These are phyloP conservation scores for Lasioglossum leucozonium DNA, from an alignment of 2,888 invertebrate genomes.

Conservation along the genomic window DNA sequence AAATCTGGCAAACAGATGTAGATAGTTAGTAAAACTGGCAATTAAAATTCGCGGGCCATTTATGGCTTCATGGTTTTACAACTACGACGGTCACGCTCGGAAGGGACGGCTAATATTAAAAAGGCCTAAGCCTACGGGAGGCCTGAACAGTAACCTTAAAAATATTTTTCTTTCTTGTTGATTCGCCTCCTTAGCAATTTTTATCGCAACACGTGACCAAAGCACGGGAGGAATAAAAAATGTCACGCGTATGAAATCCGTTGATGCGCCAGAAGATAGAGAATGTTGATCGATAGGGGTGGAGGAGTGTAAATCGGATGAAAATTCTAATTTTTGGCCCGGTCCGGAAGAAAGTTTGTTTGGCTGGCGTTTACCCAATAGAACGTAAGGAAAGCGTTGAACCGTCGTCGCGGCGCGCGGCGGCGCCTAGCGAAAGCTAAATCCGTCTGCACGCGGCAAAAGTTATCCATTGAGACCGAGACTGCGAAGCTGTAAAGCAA, in stretches of 20 bases:
- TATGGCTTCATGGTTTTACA: no score
- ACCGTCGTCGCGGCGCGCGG: background rate
- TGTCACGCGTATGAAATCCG: background rate
- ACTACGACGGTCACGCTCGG: no score
- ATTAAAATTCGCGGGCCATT: no score
- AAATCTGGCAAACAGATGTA: no score
- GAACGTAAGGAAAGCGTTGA: constrained; percentile 14
- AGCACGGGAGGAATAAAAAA: background rate
- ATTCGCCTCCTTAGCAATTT: background rate
- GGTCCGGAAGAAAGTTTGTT: background rate
- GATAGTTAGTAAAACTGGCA: no score
- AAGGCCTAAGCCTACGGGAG: no score
- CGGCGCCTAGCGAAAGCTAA: constrained; percentile 15
- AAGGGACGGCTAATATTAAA: no score
- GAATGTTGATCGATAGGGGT: background rate
- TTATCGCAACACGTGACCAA: no score
- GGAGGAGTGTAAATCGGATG: background rate
- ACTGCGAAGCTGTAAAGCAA: constrained; percentile 61
- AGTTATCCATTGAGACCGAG: constrained; percentile 50
- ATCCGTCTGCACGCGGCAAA: constrained; percentile 43
- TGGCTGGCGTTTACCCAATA: background rate
- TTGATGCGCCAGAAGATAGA: background rate
- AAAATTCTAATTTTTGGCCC: background rate
- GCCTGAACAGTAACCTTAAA: no score
- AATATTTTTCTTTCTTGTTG: background rate